Base-by-base conservation (phyloP, 2,888 invertebrate species). In the Tridacna crocea region DNA sequence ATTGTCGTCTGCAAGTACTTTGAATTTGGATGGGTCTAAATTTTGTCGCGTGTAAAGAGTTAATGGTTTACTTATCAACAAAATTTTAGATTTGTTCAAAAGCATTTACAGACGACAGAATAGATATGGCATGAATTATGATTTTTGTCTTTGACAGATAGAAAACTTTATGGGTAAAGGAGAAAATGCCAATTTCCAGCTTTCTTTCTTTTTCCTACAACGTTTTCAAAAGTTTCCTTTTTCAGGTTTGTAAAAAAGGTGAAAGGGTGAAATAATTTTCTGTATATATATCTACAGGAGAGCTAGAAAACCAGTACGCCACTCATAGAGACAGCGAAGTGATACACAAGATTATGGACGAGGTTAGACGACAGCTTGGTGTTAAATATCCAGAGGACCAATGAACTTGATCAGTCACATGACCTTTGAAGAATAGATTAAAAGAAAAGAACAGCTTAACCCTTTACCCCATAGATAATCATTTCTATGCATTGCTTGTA, bases 291-390 rank as follows among this genome's bases (percentile, higher is more conserved):
- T 17, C 13, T 10, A 13, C 86, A 92, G 93, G 92, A 47, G 61
- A 84, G 72, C 77, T 84, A 66, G 92, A 93, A 68, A 89, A 91
- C 83, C 85, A 87, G 0, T 46, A 22, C 2, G 82, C 88, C 65
- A 48, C 88, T 17, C 89, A 91, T 74, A 82, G 83, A 26, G 88
- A 92, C 73, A 90, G 88, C 60, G 83, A 89, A 55, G 84, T 88
- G 76, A 86, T 92, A 36, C 86, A 88, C 77, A 80, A 63, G 51
- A 91, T 92, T 3, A 83, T 91, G 81, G 88, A 90, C 26, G 89
- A 91, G 73, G 84, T 88, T 8, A 80, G 87, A 22, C 81, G 80
- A 70, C 91, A 92, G 75, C 77, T 90, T 27, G 92, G 90, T 12
- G 82, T 90, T 8, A 83, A 80, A 63, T 90, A 89, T 79, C 83